Evolutionary conservation across 2,113 vertebrate species (phyloP).

Genomic region (Paraplagusia blochii): DNA sequence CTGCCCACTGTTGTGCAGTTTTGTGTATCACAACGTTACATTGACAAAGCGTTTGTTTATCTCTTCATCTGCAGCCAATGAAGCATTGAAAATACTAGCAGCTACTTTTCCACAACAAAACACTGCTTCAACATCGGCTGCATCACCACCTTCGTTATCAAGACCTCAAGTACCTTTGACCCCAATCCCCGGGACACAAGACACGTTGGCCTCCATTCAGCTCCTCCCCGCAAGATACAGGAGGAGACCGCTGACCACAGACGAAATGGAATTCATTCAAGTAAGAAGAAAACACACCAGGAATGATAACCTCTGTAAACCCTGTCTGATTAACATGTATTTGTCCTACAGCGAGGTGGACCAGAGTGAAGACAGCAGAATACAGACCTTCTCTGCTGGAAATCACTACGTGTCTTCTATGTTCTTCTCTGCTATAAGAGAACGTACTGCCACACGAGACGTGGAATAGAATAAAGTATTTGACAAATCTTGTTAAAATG

Average conservation of each 20-base stretch:
- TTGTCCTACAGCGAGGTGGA: constrained; percentile 71
- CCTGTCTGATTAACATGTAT: background rate
- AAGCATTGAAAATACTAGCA: constrained; percentile 62
- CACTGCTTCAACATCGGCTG: constrained; percentile 24
- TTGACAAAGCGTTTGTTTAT: no score
- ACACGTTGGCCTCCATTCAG: constrained; percentile 67
- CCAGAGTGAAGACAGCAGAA: constrained; percentile 66
- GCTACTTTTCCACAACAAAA: constrained; percentile 43
- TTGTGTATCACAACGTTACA: no score
- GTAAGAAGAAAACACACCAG: constrained; percentile 39
- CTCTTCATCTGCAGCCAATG: constrained; percentile 51
- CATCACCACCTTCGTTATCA: constrained; percentile 31
- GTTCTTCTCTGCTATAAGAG: constrained; percentile 45
- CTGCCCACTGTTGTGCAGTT: no score
- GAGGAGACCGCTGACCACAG: constrained; percentile 61
- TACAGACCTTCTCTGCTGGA: constrained; percentile 44
- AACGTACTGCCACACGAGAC: constrained; percentile 45
- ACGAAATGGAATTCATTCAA: constrained; percentile 80
- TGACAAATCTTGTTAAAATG: constrained; percentile 55
- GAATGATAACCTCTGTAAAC: no score
- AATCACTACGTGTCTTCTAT: constrained; percentile 40
- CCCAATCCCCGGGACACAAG: constrained; percentile 60
- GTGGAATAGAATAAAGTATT: constrained; percentile 56
- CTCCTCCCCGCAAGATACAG: constrained; percentile 72
- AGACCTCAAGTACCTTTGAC: constrained; percentile 48